Conservation (phyloP, 2,888 invertebrate species). For the Drosophila mimica region DNA sequence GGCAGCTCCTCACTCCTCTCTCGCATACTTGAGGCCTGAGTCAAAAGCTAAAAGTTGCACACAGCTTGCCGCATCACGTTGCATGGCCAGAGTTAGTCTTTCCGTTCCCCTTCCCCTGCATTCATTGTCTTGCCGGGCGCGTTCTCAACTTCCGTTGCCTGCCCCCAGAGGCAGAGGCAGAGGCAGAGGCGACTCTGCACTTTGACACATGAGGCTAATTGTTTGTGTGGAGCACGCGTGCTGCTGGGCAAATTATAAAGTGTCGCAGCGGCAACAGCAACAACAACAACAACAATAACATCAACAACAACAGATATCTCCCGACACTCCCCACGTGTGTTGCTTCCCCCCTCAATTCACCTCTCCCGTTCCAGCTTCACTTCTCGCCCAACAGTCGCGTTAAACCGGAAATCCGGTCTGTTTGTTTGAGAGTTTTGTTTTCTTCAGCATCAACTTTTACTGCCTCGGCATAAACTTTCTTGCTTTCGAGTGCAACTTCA, state of each 20-base stretch:
- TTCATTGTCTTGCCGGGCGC: slow-evolving; percentile 49
- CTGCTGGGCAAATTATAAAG: slow-evolving; percentile 69
- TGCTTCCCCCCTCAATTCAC: neutral
- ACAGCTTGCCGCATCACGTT: slow-evolving; percentile 74
- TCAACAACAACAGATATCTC: slow-evolving; percentile 26
- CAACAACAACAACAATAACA: slow-evolving; percentile 21
- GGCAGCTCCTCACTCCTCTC: neutral
- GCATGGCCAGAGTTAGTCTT: slow-evolving; percentile 30
- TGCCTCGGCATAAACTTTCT: slow-evolving; percentile 56
- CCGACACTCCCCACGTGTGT: slow-evolving; percentile 13
- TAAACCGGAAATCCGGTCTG: slow-evolving; percentile 73
- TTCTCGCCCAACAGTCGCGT: slow-evolving; percentile 31
- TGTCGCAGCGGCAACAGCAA: slow-evolving; percentile 45
- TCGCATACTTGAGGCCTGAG: neutral
- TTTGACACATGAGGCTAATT: slow-evolving; percentile 78
- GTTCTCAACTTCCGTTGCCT: slow-evolving; percentile 58
- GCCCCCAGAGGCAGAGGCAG: neutral
- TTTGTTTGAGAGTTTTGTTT: slow-evolving; percentile 45
- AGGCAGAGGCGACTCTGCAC: slow-evolving; percentile 44
- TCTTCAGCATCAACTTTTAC: slow-evolving; percentile 61
- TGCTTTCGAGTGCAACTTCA: slow-evolving; percentile 21
- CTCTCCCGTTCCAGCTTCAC: neutral
- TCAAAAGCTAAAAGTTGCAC: slow-evolving; percentile 69
- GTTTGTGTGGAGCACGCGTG: slow-evolving; percentile 64
- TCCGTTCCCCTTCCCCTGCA: neutral